Conservation (phyloP, 1,140 invertebrate genomes). For the Neelides sp. region DNA sequence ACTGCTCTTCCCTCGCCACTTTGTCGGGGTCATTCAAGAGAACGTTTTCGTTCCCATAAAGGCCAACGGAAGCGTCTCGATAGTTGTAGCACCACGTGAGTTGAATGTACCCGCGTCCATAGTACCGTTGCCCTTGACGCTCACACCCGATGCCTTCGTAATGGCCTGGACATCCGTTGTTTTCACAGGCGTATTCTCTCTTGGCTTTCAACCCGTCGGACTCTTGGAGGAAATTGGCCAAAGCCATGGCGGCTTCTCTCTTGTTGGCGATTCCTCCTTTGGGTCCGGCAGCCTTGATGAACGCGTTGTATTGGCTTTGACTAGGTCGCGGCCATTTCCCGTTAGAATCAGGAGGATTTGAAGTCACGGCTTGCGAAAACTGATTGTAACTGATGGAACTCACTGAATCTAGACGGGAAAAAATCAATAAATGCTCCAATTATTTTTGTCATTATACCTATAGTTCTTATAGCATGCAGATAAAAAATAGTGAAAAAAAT, state of each 20-base stretch:
- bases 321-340: neutral
- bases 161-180: slow-evolving; percentile 14
- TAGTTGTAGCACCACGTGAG: slow-evolving; percentile 20
- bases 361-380: too few relatives aligned
- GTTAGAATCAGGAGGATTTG: too few relatives aligned
- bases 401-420: too few relatives aligned
- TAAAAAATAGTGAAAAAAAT: too few relatives aligned
- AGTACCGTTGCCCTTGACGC: slow-evolving; percentile 18
- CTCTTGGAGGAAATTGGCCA: slow-evolving; percentile 22
- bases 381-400: too few relatives aligned
- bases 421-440: too few relatives aligned
- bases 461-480: too few relatives aligned
- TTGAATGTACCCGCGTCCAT: slow-evolving; percentile 26
- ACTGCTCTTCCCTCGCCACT: neutral
- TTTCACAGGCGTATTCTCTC: slow-evolving; percentile 17
- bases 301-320: slow-evolving; percentile 13
- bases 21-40: neutral
- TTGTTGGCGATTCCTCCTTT: slow-evolving; percentile 10
- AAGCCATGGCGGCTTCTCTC: slow-evolving; percentile 25
- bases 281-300: neutral
- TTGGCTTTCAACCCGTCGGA: slow-evolving; percentile 22
- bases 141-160: slow-evolving; percentile 23
- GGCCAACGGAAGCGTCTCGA: slow-evolving; percentile 4
- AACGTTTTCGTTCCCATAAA: neutral
- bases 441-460: too few relatives aligned